Conservation (phyloP, 2,888 invertebrate genomes). For the Meandrusa payeni region DNA sequence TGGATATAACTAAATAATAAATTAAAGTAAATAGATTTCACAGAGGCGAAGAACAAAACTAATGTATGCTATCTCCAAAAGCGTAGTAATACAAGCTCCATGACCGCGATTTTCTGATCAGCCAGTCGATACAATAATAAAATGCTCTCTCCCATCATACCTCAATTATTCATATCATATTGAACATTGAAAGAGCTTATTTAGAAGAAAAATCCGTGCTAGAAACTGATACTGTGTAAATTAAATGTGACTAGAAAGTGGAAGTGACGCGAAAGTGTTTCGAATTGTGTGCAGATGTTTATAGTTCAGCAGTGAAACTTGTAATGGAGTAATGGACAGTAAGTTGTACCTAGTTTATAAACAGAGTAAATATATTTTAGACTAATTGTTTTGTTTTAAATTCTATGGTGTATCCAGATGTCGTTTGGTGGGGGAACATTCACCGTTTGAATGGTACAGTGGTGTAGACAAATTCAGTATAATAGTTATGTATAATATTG, state of each 20-base stretch:
- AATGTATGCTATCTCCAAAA: too few species aligned
- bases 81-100: too few species aligned
- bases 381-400: slow-evolving; percentile 24
- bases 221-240: slow-evolving; percentile 7
- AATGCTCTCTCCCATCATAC: slow-evolving; percentile 6
- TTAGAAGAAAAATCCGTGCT: slow-evolving; percentile 2
- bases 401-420: slow-evolving; percentile 21
- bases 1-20: too few species aligned
- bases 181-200: slow-evolving; percentile 10
- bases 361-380: slow-evolving; percentile 19
- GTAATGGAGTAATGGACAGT: slow-evolving; percentile 4
- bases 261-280: background rate
- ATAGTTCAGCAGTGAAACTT: background rate
- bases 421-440: slow-evolving; percentile 34
- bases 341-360: slow-evolving; percentile 14
- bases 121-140: background rate
- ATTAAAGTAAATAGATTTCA: too few species aligned
- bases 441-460: slow-evolving; percentile 39
- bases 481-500: slow-evolving; percentile 37
- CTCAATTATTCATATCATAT: slow-evolving; percentile 9
- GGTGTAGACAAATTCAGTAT: slow-evolving; percentile 41
- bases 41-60: too few species aligned
- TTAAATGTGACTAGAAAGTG: slow-evolving; percentile 1
- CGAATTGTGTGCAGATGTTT: slow-evolving; percentile 1
- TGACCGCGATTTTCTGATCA: too few species aligned